These are phyloP conservation scores for Archocentrus centrarchus DNA, from an alignment of 2,113 vertebrate species.

Conservation along the genomic window DNA sequence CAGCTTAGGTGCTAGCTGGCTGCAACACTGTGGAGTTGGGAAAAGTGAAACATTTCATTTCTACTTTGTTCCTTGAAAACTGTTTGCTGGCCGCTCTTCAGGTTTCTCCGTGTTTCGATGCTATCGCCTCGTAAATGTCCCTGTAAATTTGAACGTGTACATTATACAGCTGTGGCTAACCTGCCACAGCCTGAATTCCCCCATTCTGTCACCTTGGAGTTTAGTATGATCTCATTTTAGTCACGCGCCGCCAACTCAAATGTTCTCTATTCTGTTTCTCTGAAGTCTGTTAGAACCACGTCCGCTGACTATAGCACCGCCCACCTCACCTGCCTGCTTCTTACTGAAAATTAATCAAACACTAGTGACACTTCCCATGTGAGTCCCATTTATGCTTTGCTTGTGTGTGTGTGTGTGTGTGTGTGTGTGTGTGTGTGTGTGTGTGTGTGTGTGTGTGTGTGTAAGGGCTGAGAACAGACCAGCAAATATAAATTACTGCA, in stretches of 20 bases:
- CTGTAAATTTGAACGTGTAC: not conserved
- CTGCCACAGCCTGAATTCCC: not conserved
- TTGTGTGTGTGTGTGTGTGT: not conserved
- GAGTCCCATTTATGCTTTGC: not conserved
- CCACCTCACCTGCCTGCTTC: not conserved
- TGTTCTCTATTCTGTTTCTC: not conserved
- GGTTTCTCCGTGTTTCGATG: not conserved
- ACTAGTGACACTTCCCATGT: not conserved
- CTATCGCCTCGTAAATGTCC: not conserved
- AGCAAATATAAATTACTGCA: not conserved
- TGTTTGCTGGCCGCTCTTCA: not conserved
- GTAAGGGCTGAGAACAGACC: not conserved
- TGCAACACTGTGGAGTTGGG: not conserved
- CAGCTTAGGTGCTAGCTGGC: too few relatives aligned
- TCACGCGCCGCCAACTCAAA: not conserved
- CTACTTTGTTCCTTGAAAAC: not conserved
- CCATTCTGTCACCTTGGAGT: not conserved
- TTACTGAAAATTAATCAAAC: not conserved
- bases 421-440: not conserved
- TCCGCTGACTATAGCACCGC: not conserved
- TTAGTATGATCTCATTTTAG: not conserved
- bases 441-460: not conserved
- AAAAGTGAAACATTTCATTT: not conserved
- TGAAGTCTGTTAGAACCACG: rapidly evolving
- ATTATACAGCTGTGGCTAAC: not conserved